Percentiles rank a stretch among this genome's conserved stretches.
Evolutionary conservation across 2,797 vertebrate species (phyloP).

Genomic region (Poliocrania exsul): DNA sequence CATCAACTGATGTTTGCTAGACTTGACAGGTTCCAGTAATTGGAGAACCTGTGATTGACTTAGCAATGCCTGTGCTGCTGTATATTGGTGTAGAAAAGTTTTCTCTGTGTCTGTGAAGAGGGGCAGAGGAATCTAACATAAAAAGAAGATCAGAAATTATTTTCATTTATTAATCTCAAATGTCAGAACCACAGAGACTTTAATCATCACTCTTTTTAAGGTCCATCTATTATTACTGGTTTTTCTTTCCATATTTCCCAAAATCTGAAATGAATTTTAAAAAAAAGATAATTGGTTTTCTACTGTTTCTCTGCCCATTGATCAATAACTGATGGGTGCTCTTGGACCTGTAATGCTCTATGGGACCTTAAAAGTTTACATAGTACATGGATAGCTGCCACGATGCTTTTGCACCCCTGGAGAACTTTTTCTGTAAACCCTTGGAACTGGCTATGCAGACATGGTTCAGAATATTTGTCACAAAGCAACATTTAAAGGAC

Average conservation of each 20-base stretch:
- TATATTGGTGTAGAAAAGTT: neutral
- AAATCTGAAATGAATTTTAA: neutral
- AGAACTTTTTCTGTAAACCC: conserved; percentile 22
- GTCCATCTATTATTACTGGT: neutral
- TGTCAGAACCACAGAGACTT: neutral
- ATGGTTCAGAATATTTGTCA: neutral
- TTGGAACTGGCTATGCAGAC: neutral
- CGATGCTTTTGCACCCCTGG: neutral
- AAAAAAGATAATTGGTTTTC: neutral
- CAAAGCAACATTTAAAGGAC: conserved; percentile 42
- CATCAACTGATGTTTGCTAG: conserved; percentile 7
- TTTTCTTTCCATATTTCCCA: neutral
- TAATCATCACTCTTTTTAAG: neutral
- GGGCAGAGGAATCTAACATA: neutral
- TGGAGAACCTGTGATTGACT: conserved; percentile 45
- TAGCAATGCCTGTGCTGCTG: neutral
- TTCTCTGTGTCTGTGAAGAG: neutral
- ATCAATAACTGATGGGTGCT: neutral
- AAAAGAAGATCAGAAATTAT: neutral
- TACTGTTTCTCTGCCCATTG: neutral
- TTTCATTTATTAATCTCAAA: conserved; percentile 14
- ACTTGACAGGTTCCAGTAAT: conserved; percentile 34
- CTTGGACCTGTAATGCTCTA: neutral
- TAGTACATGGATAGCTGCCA: neutral
- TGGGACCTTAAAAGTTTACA: neutral